Evolutionary conservation across 2,797 vertebrate species (phyloP).

Genomic region (Falco naumanni): DNA sequence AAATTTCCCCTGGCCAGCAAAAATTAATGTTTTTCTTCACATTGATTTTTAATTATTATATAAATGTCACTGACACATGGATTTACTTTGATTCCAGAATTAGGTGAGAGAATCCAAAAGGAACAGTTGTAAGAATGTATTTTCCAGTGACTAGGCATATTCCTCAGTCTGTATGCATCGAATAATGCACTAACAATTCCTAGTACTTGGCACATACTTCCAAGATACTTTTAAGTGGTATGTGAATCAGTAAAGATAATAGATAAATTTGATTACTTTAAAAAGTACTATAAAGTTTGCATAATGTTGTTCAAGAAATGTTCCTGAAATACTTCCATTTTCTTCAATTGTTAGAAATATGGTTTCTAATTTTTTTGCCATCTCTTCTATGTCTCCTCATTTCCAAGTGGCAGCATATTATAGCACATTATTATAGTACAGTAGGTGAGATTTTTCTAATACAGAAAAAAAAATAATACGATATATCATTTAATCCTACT

Average conservation of each 20-base stretch:
- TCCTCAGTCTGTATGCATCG: neutral
- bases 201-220: neutral
- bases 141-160: neutral
- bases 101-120: neutral
- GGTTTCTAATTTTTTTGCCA: neutral
- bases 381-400: neutral
- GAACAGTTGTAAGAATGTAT: neutral
- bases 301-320: neutral
- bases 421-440: neutral
- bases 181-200: neutral
- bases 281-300: neutral
- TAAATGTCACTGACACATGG: neutral
- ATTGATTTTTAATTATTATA: neutral
- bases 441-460: neutral
- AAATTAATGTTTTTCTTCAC: neutral
- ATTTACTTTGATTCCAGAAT: neutral
- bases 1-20: neutral
- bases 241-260: neutral
- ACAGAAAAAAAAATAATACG: neutral
- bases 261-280: neutral
- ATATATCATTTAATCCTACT: neutral
- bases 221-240: neutral
- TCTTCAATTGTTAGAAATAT: neutral
- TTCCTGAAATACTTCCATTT: neutral
- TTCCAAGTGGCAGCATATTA: neutral